Percentiles rank a stretch among this genome's conserved stretches.
These are phyloP conservation scores for Parthenolecanium corni DNA, from an alignment of 2,888 invertebrate genomes.

Conservation along the genomic window DNA sequence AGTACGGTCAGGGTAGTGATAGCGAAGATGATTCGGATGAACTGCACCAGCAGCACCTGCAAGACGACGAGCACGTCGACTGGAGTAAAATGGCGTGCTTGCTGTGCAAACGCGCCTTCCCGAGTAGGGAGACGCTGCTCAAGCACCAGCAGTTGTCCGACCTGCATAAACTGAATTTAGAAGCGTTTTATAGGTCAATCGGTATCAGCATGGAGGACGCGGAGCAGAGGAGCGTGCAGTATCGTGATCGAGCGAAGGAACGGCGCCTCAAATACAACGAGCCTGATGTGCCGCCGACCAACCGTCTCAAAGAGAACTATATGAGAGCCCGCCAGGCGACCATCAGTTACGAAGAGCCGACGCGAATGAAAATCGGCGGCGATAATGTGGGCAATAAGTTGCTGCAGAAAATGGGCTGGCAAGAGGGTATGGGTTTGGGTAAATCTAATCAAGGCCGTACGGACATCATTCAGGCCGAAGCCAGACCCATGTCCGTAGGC, in stretches of 20 bases:
- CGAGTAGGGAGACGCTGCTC: slow-evolving; percentile 71
- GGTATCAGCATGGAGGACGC: slow-evolving; percentile 42
- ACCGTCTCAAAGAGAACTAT: slow-evolving; percentile 60
- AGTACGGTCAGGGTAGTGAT: slow-evolving; percentile 63
- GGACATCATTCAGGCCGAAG: slow-evolving; percentile 72
- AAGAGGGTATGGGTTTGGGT: slow-evolving; percentile 90
- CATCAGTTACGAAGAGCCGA: slow-evolving; percentile 43
- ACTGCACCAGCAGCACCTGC: slow-evolving; percentile 42
- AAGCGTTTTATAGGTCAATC: slow-evolving; percentile 42
- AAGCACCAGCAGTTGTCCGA: slow-evolving; percentile 90
- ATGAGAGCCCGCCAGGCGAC: slow-evolving; percentile 46
- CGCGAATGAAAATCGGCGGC: slow-evolving; percentile 59
- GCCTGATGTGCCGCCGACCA: slow-evolving; percentile 64
- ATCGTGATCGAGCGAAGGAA: slow-evolving; percentile 93
- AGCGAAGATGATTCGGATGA: slow-evolving; percentile 48
- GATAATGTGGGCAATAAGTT: slow-evolving; percentile 91
- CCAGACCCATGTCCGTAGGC: slow-evolving; percentile 63
- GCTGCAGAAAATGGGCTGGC: slow-evolving; percentile 99
- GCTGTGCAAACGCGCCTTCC: slow-evolving; percentile 89
- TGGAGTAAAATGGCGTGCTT: slow-evolving; percentile 84
- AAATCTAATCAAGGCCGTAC: slow-evolving; percentile 85
- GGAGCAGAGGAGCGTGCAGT: slow-evolving; percentile 44
- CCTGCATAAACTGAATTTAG: slow-evolving; percentile 81
- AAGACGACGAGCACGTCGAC: slow-evolving; percentile 51
- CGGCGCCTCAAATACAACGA: slow-evolving; percentile 85